Percentiles rank a stretch among this genome's conserved stretches.
Conservation (phyloP, 1,140 invertebrate genomes). For the Sycophila sp. region DNA sequence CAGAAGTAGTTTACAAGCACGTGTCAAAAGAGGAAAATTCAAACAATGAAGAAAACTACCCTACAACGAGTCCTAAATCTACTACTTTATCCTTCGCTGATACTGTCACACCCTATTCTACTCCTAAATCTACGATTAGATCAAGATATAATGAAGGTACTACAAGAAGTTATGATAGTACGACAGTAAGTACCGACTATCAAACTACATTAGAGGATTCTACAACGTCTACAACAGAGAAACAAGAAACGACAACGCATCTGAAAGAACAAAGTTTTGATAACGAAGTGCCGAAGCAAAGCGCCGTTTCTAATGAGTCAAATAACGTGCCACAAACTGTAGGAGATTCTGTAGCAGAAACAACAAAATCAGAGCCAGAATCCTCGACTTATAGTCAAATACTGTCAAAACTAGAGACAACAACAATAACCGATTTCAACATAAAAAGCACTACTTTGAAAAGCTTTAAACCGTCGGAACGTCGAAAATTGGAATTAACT, state of each 20-base stretch:
- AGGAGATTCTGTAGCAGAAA: background rate
- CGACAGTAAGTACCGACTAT: background rate
- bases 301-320: background rate
- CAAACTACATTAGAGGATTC: background rate
- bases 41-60: background rate
- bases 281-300: conserved; percentile 13
- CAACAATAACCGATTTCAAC: background rate
- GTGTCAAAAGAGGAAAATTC: background rate
- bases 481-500: conserved; percentile 15
- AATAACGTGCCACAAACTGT: conserved; percentile 2
- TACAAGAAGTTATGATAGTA: background rate
- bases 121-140: background rate
- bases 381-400: background rate
- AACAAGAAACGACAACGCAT: background rate
- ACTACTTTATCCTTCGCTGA: conserved; percentile 28
- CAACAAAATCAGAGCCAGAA: background rate
- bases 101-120: conserved; percentile 1
- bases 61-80: background rate
- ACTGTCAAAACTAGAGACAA: background rate
- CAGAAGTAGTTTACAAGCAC: background rate
- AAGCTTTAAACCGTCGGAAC: background rate
- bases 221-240: background rate
- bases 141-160: background rate
- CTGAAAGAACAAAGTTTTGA: background rate
- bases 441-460: conserved; percentile 7